Conservation (phyloP, 2,797 vertebrate species). For the Heteromormyrus szaboi region DNA sequence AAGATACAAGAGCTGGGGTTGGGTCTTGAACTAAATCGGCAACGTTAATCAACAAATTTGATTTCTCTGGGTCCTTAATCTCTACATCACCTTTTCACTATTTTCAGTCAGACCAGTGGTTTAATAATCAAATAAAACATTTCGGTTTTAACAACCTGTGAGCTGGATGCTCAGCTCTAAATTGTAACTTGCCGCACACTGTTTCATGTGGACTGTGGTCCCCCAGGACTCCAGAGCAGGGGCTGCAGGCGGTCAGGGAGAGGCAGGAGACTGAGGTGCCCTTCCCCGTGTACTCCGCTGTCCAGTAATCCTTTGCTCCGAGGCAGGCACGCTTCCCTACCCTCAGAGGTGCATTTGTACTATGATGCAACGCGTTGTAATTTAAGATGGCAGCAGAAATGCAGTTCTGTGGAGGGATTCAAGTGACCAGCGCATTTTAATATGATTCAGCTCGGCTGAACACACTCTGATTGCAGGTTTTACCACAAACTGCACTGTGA, state of each 20-base stretch:
- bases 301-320: neutral
- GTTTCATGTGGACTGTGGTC: neutral
- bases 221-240: neutral
- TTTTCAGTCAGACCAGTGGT: neutral
- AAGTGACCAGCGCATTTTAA: neutral
- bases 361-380: slow-evolving; percentile 27
- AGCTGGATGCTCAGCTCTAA: neutral
- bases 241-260: neutral
- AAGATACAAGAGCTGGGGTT: neutral
- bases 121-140: neutral
- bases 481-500: neutral
- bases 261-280: neutral
- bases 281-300: neutral
- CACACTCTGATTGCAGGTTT: neutral
- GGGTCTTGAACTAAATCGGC: neutral
- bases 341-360: slow-evolving; percentile 7
- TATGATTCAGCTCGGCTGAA: neutral
- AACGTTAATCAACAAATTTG: neutral
- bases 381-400: slow-evolving; percentile 14
- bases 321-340: neutral
- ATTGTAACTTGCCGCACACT: neutral
- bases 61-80: neutral
- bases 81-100: neutral
- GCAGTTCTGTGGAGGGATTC: slow-evolving; percentile 7
- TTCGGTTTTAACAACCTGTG: neutral